These are phyloP conservation scores for Dendrolimus kikuchii DNA, from an alignment of 1,140 invertebrate species.

Conservation along the genomic window DNA sequence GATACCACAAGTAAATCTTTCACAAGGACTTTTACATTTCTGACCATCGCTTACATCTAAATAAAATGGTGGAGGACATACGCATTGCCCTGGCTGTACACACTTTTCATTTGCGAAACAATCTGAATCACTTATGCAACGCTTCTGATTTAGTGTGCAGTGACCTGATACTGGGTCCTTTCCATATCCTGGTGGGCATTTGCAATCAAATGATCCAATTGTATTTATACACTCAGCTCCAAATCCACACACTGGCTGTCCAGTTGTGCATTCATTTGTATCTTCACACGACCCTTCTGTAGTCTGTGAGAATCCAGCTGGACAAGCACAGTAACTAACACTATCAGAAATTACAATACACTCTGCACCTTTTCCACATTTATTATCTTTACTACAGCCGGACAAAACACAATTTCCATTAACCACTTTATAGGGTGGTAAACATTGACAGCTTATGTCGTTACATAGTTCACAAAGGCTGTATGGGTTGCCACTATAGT, in stretches of 20 bases:
- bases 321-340: conserved; percentile 91
- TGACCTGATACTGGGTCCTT: conserved; percentile 78
- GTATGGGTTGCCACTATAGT: conserved; percentile 92
- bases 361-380: conserved; percentile 87
- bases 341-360: conserved; percentile 92
- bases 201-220: conserved; percentile 84
- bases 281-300: conserved; percentile 86
- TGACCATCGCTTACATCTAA: conserved; percentile 84
- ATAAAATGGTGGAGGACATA: conserved; percentile 91
- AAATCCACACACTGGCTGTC: conserved; percentile 84
- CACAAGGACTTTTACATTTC: conserved; percentile 91
- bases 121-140: conserved; percentile 86
- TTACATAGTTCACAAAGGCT: conserved; percentile 88
- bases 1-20: conserved; percentile 91
- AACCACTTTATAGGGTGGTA: conserved; percentile 87
- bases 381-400: conserved; percentile 83
- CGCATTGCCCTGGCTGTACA: conserved; percentile 90
- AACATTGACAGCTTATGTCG: conserved; percentile 88
- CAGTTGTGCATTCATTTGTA: conserved; percentile 87
- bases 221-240: conserved; percentile 89
- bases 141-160: conserved; percentile 85
- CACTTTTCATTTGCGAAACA: conserved; percentile 92
- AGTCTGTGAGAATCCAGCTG: conserved; percentile 83
- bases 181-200: conserved; percentile 82
- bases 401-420: conserved; percentile 88